These are phyloP conservation scores for Oreocharis arfaki DNA, from an alignment of 2,113 vertebrate genomes.

Conservation along the genomic window DNA sequence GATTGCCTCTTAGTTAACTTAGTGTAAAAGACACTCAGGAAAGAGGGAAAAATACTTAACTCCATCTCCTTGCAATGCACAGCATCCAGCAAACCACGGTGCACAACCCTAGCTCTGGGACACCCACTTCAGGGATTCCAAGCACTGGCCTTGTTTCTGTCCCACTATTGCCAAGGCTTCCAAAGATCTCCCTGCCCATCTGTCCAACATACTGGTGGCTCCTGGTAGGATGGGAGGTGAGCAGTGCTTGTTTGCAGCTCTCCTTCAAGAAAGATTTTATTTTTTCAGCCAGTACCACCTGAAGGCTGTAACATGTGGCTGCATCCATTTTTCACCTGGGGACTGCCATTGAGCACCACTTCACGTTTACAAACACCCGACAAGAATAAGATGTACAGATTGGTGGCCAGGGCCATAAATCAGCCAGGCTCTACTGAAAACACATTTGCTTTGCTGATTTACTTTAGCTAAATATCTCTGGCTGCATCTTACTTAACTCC, in stretches of 20 bases:
- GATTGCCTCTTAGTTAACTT: neutral
- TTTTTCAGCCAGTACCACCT: neutral
- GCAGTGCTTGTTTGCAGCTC: neutral
- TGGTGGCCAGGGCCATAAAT: neutral
- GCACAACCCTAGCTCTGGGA: neutral
- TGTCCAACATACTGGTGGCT: neutral
- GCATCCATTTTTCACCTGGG: neutral
- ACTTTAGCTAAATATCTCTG: neutral
- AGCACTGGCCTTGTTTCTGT: neutral
- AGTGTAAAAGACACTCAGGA: neutral
- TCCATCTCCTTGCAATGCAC: neutral
- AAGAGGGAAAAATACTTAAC: neutral
- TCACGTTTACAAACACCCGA: neutral
- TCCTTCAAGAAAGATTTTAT: neutral
- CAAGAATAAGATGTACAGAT: neutral
- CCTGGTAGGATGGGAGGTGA: neutral
- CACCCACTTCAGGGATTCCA: neutral
- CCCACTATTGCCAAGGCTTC: neutral
- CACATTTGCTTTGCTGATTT: neutral
- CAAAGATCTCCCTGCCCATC: neutral
- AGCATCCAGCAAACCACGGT: neutral
- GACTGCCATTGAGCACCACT: neutral
- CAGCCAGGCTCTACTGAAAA: neutral
- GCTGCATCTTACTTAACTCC: neutral
- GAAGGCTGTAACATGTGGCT: neutral